Percentiles rank a stretch among this genome's conserved stretches.
phyloP scores from a whole-genome alignment of 37 sponge, comb jelly and placozoan genomes.

The Lycopodina hypogea region DNA sequence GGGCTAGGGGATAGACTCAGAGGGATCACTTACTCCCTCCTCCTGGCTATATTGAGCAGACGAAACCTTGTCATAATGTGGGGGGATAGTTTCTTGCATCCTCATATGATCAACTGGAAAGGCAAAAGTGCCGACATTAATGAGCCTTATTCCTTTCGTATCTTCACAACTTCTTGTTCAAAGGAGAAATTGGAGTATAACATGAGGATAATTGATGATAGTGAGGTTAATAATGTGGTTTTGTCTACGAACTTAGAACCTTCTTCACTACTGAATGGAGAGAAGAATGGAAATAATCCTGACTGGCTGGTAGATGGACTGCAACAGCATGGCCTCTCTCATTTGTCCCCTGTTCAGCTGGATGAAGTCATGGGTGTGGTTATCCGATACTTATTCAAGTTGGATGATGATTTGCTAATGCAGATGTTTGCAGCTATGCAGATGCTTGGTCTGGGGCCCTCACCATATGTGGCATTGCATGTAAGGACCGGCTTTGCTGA shows the following conservation, averaged over 20 bases:
- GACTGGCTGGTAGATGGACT: conserved; percentile 5
- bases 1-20: conserved; percentile 41
- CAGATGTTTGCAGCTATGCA: background rate
- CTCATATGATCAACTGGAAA: conserved; percentile 26
- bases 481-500: conserved; percentile 46
- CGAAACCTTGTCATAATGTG: conserved; percentile 20
- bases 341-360: conserved; percentile 14
- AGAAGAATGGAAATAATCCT: background rate
- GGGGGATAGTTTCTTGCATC: conserved; percentile 17
- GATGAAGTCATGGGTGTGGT: conserved; percentile 33
- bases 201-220: conserved; percentile 1
- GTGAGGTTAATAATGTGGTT: background rate
- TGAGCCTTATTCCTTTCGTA: background rate
- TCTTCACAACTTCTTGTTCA: background rate
- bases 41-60: background rate
- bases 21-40: background rate
- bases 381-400: conserved; percentile 35
- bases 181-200: background rate
- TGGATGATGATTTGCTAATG: background rate
- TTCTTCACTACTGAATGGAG: background rate
- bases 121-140: background rate
- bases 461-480: too few species aligned
- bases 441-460: conserved; percentile 1
- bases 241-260: conserved; percentile 43
- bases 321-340: conserved; percentile 10